Evolutionary conservation across 2,888 invertebrate genomes (phyloP).

Genomic region (Polydrusus tereticollis): DNA sequence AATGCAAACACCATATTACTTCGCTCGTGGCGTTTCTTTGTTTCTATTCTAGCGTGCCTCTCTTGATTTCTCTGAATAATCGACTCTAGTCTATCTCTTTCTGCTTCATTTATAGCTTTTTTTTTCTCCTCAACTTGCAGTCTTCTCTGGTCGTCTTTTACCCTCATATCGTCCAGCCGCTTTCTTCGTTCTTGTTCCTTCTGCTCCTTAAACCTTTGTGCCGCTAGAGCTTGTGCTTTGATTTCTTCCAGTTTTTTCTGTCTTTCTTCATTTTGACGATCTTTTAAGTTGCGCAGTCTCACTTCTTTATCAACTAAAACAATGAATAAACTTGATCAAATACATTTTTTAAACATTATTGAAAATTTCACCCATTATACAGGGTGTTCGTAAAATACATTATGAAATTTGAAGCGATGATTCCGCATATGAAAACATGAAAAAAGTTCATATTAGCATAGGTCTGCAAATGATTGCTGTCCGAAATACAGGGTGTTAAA

Average conservation of each 20-base stretch:
- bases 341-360: neutral
- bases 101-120: constrained; percentile 89
- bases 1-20: constrained; percentile 86
- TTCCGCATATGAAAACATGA: too few species aligned
- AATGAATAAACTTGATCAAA: constrained; percentile 44
- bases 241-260: constrained; percentile 91
- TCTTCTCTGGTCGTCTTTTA: constrained; percentile 80
- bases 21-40: constrained; percentile 83
- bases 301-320: constrained; percentile 72
- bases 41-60: constrained; percentile 72
- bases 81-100: constrained; percentile 86
- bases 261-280: constrained; percentile 90
- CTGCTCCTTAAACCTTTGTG: constrained; percentile 90
- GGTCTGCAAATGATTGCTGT: too few species aligned
- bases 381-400: too few species aligned
- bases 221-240: constrained; percentile 88
- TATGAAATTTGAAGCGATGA: too few species aligned
- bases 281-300: constrained; percentile 82
- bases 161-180: constrained; percentile 85
- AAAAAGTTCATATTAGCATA: too few species aligned
- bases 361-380: too few species aligned
- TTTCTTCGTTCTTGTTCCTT: constrained; percentile 87
- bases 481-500: too few species aligned
- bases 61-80: constrained; percentile 84
- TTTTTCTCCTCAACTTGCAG: constrained; percentile 88